Base-by-base conservation (phyloP, 2,888 invertebrate genomes). In the Amorpha juglandis region DNA sequence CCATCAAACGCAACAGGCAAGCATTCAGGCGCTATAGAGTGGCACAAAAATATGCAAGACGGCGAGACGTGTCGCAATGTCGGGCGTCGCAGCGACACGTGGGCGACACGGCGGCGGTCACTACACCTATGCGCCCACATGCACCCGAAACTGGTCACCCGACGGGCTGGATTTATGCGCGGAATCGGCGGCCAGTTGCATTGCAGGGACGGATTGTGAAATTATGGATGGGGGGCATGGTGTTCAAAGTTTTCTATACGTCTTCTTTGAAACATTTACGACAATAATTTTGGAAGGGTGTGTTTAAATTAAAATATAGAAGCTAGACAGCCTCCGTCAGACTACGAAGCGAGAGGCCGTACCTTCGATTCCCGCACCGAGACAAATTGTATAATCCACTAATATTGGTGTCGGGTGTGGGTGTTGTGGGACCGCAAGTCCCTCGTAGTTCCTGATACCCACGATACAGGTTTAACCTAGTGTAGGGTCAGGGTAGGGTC, bases 71-170 rank as follows among this genome's bases (percentile, higher is more conserved):
- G 66, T 63, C 63, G 63, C 66, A 66, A 66, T 45, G 19, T 35
- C 51, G 50, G 48, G 16, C 51, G 48, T 63, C 72, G 81, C 82
- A 76, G 82, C 78, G 84, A 84, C 72, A 69, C 66, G 68, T 69
- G 48, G 71, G 72, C 71, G 27, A 4, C n/a, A n/a, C 27, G 27
- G 27, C 27, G 21, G 83, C 82, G 84, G 84, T 83, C 84, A 81
- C 74, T 79, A 74, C 76, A 78, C 80, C 70, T 72, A 68, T 70
- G 74, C 76, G 69, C 78, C 78, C 67, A 78, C 78, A 68, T 74
- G 66, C 50, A 33, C 58, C 58, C 58, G 48, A 65, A 65, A 65
- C 64, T 65, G 48, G 64, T 65, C 55, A 19, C 48, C 19, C 48
- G 58, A 12, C 55, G 58, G n/a, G 55, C 27, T 47, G 33, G 35